phyloP scores from a whole-genome alignment of 2,113 vertebrate genomes.

The Xenus cinereus region DNA sequence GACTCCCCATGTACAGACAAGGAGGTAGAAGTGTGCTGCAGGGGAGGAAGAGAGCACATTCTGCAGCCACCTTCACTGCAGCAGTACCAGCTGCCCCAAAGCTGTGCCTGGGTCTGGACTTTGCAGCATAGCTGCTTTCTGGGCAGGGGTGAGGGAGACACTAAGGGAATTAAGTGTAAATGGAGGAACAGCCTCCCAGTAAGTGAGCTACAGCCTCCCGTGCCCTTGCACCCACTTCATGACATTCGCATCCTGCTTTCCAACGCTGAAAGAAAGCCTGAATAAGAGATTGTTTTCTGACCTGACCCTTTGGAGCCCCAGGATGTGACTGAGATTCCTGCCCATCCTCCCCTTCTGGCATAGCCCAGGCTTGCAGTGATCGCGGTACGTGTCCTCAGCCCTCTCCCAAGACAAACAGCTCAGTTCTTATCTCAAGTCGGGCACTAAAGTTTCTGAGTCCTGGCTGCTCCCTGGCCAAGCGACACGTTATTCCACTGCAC shows the following conservation, averaged over 20 bases:
- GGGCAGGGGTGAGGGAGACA: neutral
- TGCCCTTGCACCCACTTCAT: neutral
- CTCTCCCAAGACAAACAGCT: neutral
- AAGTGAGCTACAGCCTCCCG: neutral
- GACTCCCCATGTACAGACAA: neutral
- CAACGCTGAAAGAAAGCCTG: neutral
- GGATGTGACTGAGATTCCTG: neutral
- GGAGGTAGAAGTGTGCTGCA: neutral
- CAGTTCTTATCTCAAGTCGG: neutral
- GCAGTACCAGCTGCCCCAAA: neutral
- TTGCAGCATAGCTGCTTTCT: neutral
- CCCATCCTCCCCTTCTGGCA: neutral
- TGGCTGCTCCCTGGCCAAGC: neutral
- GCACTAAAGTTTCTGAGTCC: neutral
- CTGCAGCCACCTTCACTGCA: neutral
- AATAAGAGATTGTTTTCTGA: neutral
- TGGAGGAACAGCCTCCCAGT: neutral
- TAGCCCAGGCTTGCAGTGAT: neutral
- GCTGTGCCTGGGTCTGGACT: neutral
- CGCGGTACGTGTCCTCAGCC: neutral
- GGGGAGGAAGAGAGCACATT: neutral
- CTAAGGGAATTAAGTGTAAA: neutral
- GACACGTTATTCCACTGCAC: neutral
- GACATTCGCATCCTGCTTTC: neutral
- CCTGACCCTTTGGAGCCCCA: neutral